Conservation (phyloP, 2,888 invertebrate species). For the Corythucha ciliata region DNA sequence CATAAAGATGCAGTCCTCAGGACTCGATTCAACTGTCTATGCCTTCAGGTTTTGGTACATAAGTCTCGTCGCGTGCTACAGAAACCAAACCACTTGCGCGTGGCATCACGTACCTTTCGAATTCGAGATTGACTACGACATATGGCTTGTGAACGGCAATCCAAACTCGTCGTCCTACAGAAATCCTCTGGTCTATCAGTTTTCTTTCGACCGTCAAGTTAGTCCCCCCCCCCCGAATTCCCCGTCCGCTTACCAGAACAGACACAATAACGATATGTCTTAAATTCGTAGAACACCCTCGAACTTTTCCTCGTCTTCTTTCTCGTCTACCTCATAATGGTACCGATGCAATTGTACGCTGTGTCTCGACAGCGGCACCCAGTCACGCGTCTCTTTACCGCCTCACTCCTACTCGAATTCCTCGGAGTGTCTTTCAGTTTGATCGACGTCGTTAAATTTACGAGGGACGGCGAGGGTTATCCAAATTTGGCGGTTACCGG, state of each 20-base stretch:
- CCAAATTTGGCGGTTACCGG: conserved; percentile 74
- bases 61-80: conserved; percentile 85
- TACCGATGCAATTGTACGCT: conserved; percentile 86
- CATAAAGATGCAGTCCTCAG: background rate
- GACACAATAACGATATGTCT: background rate
- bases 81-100: conserved; percentile 65
- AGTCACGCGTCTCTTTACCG: conserved; percentile 81
- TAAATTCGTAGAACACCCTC: conserved; percentile 58
- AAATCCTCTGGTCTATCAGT: conserved; percentile 88
- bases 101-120: conserved; percentile 68
- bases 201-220: conserved; percentile 82
- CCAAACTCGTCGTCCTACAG: conserved; percentile 76
- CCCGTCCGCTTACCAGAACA: background rate
- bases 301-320: conserved; percentile 85
- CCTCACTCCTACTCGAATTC: conserved; percentile 75
- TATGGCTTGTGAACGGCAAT: conserved; percentile 94
- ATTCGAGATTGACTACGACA: conserved; percentile 66
- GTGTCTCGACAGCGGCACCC: conserved; percentile 81
- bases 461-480: conserved; percentile 81
- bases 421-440: conserved; percentile 78
- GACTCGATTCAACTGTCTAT: background rate
- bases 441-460: conserved; percentile 79
- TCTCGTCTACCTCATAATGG: conserved; percentile 71
- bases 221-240: too few relatives aligned
- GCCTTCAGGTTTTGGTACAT: conserved; percentile 83